These are phyloP conservation scores for Rhinolophus sinicus DNA, from an alignment of 2,113 vertebrate genomes.

Conservation along the genomic window DNA sequence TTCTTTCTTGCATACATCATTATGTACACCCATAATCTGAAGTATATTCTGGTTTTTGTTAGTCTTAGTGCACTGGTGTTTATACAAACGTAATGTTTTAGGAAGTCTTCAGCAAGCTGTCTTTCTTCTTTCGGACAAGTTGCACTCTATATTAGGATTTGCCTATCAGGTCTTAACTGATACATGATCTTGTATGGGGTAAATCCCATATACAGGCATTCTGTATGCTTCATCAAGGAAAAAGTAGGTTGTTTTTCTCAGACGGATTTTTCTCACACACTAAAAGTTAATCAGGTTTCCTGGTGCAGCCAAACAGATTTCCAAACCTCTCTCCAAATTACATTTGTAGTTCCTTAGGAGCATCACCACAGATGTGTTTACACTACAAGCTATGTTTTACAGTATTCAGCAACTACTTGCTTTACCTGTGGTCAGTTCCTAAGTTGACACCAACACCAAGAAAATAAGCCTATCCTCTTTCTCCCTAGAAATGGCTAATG, in stretches of 20 bases:
- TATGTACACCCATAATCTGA: constrained; percentile 92
- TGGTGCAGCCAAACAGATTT: constrained; percentile 90
- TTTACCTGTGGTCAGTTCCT: constrained; percentile 94
- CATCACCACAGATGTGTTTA: constrained; percentile 90
- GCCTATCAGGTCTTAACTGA: constrained; percentile 91
- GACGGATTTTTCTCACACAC: constrained; percentile 93
- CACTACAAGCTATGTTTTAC: constrained; percentile 89
- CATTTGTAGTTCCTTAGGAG: constrained; percentile 91
- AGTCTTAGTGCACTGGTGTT: constrained; percentile 91
- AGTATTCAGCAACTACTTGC: constrained; percentile 91
- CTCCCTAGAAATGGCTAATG: constrained; percentile 92
- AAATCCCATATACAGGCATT: constrained; percentile 92
- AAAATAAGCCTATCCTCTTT: constrained; percentile 88
- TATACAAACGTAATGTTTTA: constrained; percentile 92
- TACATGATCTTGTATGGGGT: constrained; percentile 92
- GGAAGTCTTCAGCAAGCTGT: constrained; percentile 91
- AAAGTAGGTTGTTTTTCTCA: constrained; percentile 91
- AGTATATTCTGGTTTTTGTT: constrained; percentile 94
- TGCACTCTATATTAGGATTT: constrained; percentile 92
- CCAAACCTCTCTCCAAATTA: constrained; percentile 90
- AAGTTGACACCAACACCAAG: constrained; percentile 90
- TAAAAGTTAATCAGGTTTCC: constrained; percentile 91
- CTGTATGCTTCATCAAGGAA: constrained; percentile 92
- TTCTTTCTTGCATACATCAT: constrained; percentile 92
- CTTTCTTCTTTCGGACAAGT: constrained; percentile 93